Evolutionary conservation across 2,888 invertebrate species (phyloP), one percentile per base, ranked within the genome.

Genomic region (Catonia carolina): DNA sequence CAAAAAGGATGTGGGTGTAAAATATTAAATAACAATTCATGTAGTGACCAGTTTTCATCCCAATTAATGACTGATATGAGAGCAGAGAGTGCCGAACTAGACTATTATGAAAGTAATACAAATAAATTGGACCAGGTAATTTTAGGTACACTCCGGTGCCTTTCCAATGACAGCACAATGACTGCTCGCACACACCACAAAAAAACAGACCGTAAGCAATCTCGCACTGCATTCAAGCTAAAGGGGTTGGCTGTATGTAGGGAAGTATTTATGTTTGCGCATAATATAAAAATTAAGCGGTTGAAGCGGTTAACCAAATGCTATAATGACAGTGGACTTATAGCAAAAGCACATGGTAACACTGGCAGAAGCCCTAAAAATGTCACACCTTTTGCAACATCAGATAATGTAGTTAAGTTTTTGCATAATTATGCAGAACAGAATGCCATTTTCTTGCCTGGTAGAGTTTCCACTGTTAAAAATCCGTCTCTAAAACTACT

Each of bases 401-500:
- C 22, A 5, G 22, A 7, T 23, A 1, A 45, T 6, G 7, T 42
- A 6, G 42, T 42, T 10, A 42, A 17, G 23, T 15, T 42, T 8
- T 7, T 48, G 7, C 1, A 45, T 4, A 54, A 45, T 14, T 47
- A 54, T 33, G 54, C 54, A 27, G 54, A 54, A 47, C 45, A 54
- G 15, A 14, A 54, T 47, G 42, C 53, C 1, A 5, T 41, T 22
- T 5, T n/a, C n/a, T 53, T 41, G 17, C 41, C 41, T 35, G 47
- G 48, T 17, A 45, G 54, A 48, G 36, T 18, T 20, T 14, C 22
- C 39, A 41, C 42, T 1, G 23, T 53, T 2, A 39, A 41, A 33
- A 55, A 22, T 14, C 17, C 54, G 8, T 47, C 15, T 47, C 20
- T 54, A 18, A 54, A 54, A 33, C 47, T 54, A 20, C n/a, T 54